Evolutionary conservation across 2,113 vertebrate species (phyloP), one percentile per base, ranked within the genome.

Genomic region (Microcebus murinus): DNA sequence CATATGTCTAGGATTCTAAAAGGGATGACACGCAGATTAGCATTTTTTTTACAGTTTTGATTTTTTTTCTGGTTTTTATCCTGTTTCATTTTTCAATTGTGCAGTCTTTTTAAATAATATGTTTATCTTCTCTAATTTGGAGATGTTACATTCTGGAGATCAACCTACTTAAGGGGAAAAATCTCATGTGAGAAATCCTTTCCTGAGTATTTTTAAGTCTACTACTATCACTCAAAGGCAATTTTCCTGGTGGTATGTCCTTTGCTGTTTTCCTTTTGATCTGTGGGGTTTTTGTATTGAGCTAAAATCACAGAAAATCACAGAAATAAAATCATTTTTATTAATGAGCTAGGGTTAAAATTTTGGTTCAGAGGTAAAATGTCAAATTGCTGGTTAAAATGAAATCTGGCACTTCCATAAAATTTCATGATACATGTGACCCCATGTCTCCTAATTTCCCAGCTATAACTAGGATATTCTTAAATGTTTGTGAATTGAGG

Each of bases 81-180:
- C 31, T 17, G 4, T 83, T 86, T 96, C 10, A 55, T 18, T 93
- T 95, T 87, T 27, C 39, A 76, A 1, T 70, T 85, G 8, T 74
- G 17, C 68, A 55, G 21, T 63, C 73, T 87, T 39, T 86, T 70
- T 93, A 70, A 74, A 36, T 80, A 96, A 94, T 89, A 48, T n/a
- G 91, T 52, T 85, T 68, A 90, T 68, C 42, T 87, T 86, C 27
- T 94, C 34, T 70, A 91, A 68, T 71, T 90, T 90, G 67, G 91
- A 20, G 13, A 29, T 84, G 25, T 95, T 84, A 67, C 21, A 52
- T 84, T 95, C 84, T 55, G 87, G 57, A 90, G 68, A 87, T 29
- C 86, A 91, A 92, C 55, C 31, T 31, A 87, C 45, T 92, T 67
- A 48, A 71, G 42, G 21, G 9, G 57, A 39, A 31, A 94, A 94